phyloP scores from a whole-genome alignment of 2,113 vertebrate genomes.

The Oceanodroma tethys region DNA sequence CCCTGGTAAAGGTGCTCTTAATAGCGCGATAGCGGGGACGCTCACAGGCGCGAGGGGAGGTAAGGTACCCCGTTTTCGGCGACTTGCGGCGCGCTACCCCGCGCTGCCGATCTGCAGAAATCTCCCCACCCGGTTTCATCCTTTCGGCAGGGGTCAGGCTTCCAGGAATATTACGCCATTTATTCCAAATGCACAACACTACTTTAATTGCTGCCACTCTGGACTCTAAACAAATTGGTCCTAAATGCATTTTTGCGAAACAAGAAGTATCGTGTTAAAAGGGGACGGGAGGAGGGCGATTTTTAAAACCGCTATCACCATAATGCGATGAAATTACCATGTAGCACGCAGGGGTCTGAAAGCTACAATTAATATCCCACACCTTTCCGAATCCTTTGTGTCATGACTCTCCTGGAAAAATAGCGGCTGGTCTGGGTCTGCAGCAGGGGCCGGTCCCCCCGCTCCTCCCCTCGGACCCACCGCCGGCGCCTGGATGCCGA shows the following conservation, averaged over 20 bases:
- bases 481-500: rapidly evolving
- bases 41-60: not conserved
- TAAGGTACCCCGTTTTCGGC: rapidly evolving
- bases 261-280: not conserved
- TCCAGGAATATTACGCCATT: rapidly evolving
- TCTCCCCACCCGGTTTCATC: rapidly evolving
- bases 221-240: not conserved
- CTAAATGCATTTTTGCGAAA: not conserved
- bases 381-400: not conserved
- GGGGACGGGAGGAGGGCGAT: not conserved
- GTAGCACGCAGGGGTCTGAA: not conserved
- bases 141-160: not conserved
- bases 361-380: slow-evolving; percentile 6
- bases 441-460: not conserved
- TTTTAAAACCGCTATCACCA: not conserved
- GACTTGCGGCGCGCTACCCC: rapidly evolving
- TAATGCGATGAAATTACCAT: slow-evolving; percentile 17
- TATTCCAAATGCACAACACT: not conserved
- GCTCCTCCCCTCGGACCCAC: not conserved
- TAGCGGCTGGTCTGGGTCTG: rapidly evolving
- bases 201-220: not conserved
- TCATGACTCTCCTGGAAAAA: not conserved
- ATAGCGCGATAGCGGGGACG: rapidly evolving
- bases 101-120: rapidly evolving
- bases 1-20: not conserved